These are phyloP conservation scores for Hippolais icterina DNA, from an alignment of 2,113 vertebrate species.

Conservation along the genomic window DNA sequence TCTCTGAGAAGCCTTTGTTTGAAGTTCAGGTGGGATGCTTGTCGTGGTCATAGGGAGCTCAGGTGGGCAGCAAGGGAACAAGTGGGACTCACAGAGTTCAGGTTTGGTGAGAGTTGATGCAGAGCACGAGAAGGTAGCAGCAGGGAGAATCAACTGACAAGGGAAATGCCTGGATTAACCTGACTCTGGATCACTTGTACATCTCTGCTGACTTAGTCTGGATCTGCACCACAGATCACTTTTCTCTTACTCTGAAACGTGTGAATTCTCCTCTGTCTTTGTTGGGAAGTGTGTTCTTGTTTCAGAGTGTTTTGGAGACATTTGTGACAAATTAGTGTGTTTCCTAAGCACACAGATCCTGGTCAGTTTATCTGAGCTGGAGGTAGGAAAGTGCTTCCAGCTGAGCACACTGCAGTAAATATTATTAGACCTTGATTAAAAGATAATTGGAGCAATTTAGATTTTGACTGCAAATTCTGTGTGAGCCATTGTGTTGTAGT, in stretches of 20 bases:
- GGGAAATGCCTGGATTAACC: background rate
- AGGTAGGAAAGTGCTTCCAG: background rate
- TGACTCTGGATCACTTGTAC: no score
- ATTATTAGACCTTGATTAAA: background rate
- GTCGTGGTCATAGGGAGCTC: background rate
- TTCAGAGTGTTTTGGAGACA: background rate
- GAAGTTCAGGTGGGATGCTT: background rate
- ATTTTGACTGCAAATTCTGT: background rate
- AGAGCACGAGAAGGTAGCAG: background rate
- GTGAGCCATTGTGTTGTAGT: background rate
- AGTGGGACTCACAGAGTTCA: background rate
- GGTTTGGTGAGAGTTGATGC: background rate
- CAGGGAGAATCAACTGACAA: background rate
- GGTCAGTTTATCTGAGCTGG: background rate
- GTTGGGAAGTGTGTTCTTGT: background rate
- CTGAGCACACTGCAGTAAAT: background rate
- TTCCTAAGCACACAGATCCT: background rate
- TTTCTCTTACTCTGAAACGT: background rate
- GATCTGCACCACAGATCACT: background rate
- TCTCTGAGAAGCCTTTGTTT: background rate
- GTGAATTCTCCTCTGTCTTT: rapidly evolving
- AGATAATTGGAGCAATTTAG: background rate
- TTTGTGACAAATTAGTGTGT: background rate
- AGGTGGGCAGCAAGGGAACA: background rate
- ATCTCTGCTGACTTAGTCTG: background rate